These are phyloP conservation scores for Vesta saturnalis DNA, from an alignment of 2,888 invertebrate species.

Conservation along the genomic window DNA sequence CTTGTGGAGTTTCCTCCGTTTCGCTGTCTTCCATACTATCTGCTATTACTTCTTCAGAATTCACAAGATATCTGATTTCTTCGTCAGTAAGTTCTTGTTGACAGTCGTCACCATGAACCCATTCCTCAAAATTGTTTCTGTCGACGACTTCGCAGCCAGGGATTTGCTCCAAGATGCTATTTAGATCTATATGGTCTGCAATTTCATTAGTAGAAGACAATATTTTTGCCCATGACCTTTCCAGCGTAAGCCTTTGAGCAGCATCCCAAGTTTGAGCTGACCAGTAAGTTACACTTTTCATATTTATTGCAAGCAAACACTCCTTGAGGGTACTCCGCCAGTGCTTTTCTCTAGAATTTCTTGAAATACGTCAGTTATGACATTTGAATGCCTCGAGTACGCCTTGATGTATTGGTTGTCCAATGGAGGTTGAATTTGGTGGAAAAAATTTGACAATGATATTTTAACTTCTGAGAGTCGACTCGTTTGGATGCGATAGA, in stretches of 20 bases:
- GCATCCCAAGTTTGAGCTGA: conserved; percentile 1
- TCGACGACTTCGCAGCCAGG: background rate
- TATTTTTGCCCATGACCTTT: too few species aligned
- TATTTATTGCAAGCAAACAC: conserved; percentile 1
- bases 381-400: background rate
- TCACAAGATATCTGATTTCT: background rate
- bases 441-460: conserved; percentile 12
- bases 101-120: background rate
- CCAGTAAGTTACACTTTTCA: background rate
- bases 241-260: background rate
- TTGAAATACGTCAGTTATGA: background rate
- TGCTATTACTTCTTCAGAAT: background rate
- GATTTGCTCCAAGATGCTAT: background rate
- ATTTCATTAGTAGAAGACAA: background rate
- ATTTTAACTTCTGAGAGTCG: background rate
- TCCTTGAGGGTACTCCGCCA: background rate
- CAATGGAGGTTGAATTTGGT: conserved; percentile 14
- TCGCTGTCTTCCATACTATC: too few species aligned
- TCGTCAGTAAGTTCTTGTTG: background rate
- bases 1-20: too few species aligned
- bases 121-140: background rate
- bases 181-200: background rate
- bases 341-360: conserved; percentile 1
- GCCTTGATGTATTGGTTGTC: conserved; percentile 5
- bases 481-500: conserved; percentile 4